Evolutionary conservation across 2,113 vertebrate genomes (phyloP).

Genomic region (Enhydra lutris): DNA sequence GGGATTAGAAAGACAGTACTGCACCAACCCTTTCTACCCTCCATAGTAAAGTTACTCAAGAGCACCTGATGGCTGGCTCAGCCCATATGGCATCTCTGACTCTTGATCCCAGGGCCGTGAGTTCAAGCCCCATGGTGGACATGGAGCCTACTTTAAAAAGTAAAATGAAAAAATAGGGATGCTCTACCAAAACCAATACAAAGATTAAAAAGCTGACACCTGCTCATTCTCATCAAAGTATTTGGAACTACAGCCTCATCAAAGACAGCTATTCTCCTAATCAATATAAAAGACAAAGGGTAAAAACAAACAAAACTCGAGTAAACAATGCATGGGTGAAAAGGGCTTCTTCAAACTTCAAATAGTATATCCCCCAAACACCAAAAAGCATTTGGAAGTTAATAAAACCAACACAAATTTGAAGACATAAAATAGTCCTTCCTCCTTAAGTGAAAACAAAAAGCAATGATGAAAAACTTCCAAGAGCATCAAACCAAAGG

Average conservation of each 20-base stretch:
- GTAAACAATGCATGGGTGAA: background rate
- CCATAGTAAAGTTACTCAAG: background rate
- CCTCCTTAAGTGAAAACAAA: background rate
- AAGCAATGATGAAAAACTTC: background rate
- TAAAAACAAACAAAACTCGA: background rate
- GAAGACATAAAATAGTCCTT: background rate
- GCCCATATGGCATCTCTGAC: background rate
- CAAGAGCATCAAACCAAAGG: background rate
- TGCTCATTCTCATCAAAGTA: background rate
- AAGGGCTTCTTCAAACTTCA: background rate
- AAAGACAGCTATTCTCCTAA: background rate
- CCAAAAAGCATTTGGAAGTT: background rate
- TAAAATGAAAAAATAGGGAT: background rate
- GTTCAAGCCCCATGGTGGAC: background rate
- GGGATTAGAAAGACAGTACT: no score
- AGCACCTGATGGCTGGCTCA: background rate
- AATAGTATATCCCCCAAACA: background rate
- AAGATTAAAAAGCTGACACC: background rate
- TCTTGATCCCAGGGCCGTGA: background rate
- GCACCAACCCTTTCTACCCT: background rate
- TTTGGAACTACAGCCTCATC: background rate
- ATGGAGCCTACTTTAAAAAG: background rate
- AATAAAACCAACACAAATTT: slow-evolving; percentile 2
- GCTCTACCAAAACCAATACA: background rate
- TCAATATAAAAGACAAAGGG: background rate